Base-by-base conservation (phyloP, 2,888 invertebrate species). In the Zhuqinia jingwanae region DNA sequence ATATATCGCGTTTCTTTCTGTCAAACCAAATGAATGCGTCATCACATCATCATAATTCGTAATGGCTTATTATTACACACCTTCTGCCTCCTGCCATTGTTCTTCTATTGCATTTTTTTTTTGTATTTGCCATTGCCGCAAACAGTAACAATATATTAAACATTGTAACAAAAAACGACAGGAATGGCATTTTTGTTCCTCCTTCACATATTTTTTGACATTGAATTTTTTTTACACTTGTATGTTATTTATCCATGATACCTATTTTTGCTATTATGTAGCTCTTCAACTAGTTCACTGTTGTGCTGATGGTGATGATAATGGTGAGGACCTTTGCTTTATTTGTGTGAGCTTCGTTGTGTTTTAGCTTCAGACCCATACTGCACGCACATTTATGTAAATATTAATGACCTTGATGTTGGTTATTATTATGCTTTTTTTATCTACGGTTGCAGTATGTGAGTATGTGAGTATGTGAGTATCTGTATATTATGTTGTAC, bases 211-310 rank as follows among this genome's bases (percentile, higher is more conserved):
- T 63, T 60, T 60, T 65, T 65, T 65, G 65, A 65, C 65, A 65
- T 65, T 65, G 65, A 65, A 65, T 65, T 60, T 65, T 65, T 36
- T 8, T 36, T 42, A 36, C 42, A 17, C 65, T 65, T 17, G 25
- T 60, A 25, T 13, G 15, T 11, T 58, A 25, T 36, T 20, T 45
- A 45, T 45, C 42, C 45, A 20, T 45, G n/a, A n/a, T n/a, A n/a
- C n/a, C n/a, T n/a, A n/a, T 22, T 68, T 68, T 30, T 65, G 36
- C 65, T 42, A 6, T 36, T 65, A 42, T 42, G 42, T 2, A 20
- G 68, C 25, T 68, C 45, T 68, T 68, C 68, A 68, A 68, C 68
- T 68, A 68, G 68, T 68, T 68, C 68, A 68, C 15, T 45, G 65
- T 68, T 10, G 68, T 42, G n/a, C 5, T 50, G 13, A n/a, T n/a